A percentile compares a stretch with the other conserved stretches of the same genome.
Conservation (phyloP, 2,113 vertebrate species). For the Phaethon lepturus region DNA sequence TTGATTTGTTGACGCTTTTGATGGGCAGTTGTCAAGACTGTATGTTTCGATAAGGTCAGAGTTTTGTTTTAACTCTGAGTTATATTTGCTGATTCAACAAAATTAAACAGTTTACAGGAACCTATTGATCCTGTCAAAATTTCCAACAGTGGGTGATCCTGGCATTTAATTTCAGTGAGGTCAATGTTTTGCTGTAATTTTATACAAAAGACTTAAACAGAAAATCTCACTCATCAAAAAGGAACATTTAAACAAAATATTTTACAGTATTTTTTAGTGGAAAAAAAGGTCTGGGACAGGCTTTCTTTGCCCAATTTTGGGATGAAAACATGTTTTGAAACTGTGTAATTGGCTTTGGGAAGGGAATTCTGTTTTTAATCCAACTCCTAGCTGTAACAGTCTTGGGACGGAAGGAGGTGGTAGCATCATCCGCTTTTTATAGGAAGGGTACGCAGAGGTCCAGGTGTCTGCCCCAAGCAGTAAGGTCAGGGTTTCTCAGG, state of each 20-base stretch:
- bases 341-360: background rate
- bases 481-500: background rate
- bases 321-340: conserved; percentile 55
- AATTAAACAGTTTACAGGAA: background rate
- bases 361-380: background rate
- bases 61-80: background rate
- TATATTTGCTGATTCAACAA: background rate
- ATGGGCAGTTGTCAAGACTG: background rate
- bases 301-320: background rate
- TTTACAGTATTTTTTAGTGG: background rate
- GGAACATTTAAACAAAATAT: background rate
- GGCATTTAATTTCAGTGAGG: background rate
- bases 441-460: background rate
- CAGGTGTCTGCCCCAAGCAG: background rate
- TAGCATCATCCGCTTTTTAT: background rate
- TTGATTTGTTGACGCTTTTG: background rate
- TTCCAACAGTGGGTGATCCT: background rate
- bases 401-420: background rate
- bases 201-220: background rate
- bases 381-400: background rate
- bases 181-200: conserved; percentile 26
- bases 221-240: conserved; percentile 5
- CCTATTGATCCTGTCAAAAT: conserved; percentile 1
- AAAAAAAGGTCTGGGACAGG: background rate
- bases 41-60: background rate